Conservation (phyloP, 2,113 vertebrate genomes). For the Ophiodon elongatus region DNA sequence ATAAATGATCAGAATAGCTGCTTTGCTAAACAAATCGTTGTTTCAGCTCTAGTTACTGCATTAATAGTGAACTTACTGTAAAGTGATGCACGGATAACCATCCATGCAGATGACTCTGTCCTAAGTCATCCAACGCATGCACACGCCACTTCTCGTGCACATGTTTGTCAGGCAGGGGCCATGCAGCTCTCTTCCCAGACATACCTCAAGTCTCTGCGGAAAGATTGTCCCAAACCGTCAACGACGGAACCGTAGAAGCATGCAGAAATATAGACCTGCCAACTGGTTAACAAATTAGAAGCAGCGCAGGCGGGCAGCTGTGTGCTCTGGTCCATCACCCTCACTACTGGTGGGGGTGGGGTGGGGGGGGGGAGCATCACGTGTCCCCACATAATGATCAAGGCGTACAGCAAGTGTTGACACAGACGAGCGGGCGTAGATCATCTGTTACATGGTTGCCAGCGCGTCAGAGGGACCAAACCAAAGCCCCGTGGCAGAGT, state of each 20-base stretch:
- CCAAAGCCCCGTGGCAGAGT: slow-evolving; percentile 39
- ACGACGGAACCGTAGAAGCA: slow-evolving; percentile 1
- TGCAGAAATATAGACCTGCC: background rate
- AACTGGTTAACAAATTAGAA: slow-evolving; percentile 9
- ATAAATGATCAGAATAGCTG: background rate
- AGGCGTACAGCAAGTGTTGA: slow-evolving; percentile 50
- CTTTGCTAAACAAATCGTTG: background rate
- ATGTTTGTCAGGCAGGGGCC: background rate
- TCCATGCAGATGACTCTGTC: background rate
- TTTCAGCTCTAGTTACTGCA: background rate
- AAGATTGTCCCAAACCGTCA: slow-evolving; percentile 6
- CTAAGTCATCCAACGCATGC: background rate
- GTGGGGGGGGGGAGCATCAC: background rate
- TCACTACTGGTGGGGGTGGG: background rate
- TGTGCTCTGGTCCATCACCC: slow-evolving; percentile 26
- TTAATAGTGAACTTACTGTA: background rate
- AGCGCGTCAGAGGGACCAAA: slow-evolving; percentile 31
- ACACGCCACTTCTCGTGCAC: background rate
- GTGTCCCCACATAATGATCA: slow-evolving; percentile 48
- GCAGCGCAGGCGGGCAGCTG: slow-evolving; percentile 3
- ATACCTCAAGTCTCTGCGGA: background rate
- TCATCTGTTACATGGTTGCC: slow-evolving; percentile 42
- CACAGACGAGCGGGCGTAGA: slow-evolving; percentile 43
- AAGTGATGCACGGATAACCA: background rate
- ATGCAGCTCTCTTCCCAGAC: background rate